A percentile compares a stretch with the other conserved stretches of the same genome.
These are phyloP conservation scores for Tiliqua scincoides DNA, from an alignment of 2,113 vertebrate species.

Conservation along the genomic window DNA sequence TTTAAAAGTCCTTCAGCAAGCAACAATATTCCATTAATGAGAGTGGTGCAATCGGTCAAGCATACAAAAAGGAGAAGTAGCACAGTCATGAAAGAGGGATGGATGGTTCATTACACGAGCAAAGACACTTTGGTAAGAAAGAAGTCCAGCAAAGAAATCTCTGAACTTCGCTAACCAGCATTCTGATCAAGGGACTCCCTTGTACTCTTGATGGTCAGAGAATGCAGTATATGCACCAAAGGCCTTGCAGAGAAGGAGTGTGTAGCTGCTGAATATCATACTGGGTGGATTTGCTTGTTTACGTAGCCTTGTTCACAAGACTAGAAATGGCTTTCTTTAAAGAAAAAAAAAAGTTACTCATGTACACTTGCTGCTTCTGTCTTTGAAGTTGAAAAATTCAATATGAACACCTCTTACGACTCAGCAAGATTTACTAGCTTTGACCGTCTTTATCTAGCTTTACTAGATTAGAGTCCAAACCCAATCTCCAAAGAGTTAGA, in stretches of 20 bases:
- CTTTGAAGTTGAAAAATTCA: background rate
- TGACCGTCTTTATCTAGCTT: too few species aligned
- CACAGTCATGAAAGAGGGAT: slow-evolving; percentile 93
- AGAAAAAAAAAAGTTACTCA: background rate
- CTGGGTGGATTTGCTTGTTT: background rate
- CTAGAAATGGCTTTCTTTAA: background rate
- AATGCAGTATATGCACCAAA: background rate
- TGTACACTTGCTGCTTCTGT: background rate
- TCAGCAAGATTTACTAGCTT: background rate
- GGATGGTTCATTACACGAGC: slow-evolving; percentile 98
- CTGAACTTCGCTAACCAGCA: background rate
- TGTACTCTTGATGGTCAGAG: background rate
- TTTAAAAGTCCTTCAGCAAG: slow-evolving; percentile 88
- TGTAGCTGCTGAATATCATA: background rate
- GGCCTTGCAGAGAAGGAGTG: background rate
- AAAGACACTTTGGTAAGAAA: slow-evolving; percentile 90
- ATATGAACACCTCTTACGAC: background rate
- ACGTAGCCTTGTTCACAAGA: background rate
- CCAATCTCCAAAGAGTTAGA: background rate
- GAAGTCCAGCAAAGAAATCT: background rate
- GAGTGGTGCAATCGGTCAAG: slow-evolving; percentile 95
- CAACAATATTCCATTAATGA: slow-evolving; percentile 98
- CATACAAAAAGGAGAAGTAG: slow-evolving; percentile 96
- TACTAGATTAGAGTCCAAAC: background rate
- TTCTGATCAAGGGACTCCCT: background rate